Evolutionary conservation across 1,140 invertebrate genomes (phyloP).

Genomic region (Drosophila serrata): DNA sequence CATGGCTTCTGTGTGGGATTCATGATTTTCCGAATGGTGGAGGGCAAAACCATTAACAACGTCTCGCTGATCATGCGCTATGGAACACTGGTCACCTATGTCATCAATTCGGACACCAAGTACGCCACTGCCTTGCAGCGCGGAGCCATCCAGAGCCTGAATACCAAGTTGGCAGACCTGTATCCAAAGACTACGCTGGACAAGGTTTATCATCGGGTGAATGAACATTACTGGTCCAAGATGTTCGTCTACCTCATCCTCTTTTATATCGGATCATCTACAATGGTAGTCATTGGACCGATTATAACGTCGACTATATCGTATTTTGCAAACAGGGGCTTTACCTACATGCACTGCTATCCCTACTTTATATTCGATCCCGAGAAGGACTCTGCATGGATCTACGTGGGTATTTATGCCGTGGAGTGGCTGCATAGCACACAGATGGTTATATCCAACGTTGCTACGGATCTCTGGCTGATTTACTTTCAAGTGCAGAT

Average conservation of each 20-base stretch:
- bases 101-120: slow-evolving; percentile 58
- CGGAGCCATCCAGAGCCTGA: slow-evolving; percentile 14
- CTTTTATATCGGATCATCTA: slow-evolving; percentile 40
- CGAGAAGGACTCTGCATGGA: slow-evolving; percentile 27
- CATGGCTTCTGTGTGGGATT: slow-evolving; percentile 24
- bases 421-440: slow-evolving; percentile 56
- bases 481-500: slow-evolving; percentile 59
- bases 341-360: slow-evolving; percentile 54
- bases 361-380: slow-evolving; percentile 47
- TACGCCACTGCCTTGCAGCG: slow-evolving; percentile 44
- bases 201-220: slow-evolving; percentile 31
- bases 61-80: slow-evolving; percentile 48
- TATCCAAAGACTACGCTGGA: slow-evolving; percentile 36
- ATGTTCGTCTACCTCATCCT: slow-evolving; percentile 7
- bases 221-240: slow-evolving; percentile 56
- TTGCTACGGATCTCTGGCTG: slow-evolving; percentile 59
- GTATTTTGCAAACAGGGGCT: slow-evolving; percentile 7
- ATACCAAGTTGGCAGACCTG: slow-evolving; percentile 30
- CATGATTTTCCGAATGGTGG: slow-evolving; percentile 37
- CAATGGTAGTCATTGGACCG: slow-evolving; percentile 49
- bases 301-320: slow-evolving; percentile 22
- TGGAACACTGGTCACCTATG: slow-evolving; percentile 47
- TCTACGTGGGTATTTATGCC: slow-evolving; percentile 44
- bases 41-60: slow-evolving; percentile 29
- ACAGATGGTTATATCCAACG: slow-evolving; percentile 50